Base-by-base conservation (phyloP, 2,888 invertebrate species). In the Tinea semifulvella region DNA sequence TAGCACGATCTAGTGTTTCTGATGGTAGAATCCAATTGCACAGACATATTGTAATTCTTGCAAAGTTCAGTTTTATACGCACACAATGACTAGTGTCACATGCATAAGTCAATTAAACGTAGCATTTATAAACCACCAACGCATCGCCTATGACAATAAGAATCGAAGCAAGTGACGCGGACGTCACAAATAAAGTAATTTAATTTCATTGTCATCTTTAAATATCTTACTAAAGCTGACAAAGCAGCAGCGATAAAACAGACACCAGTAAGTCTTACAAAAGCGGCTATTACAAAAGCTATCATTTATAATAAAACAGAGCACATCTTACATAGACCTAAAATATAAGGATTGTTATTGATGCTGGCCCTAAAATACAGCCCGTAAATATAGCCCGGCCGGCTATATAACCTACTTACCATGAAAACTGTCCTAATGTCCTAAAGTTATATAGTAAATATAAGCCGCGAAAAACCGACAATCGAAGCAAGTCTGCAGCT, bases 111-210 rank as follows among this genome's bases (percentile, higher is more conserved):
- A 59, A 58, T 57, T 65, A 65, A 65, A 62, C 39, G 58, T 42
- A 35, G 18, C 5, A 22, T 25, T 60, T 60, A 71, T 68, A 70
- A 74, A 72, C 68, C 65, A 53, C 61, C 57, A 55, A 65, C 60
- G 59, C 61, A 51, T 63, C 62, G 52, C 51, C 49, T 50, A 56
- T 55, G 35, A 11, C 25, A 26, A 58, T 57, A 22, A 40, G 22
- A 40, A 10, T 39, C 18, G 67, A 65, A 65, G 65, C n/a, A n/a
- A n/a, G n/a, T 63, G 56, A 60, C 57, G 54, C 14, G 18, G 63
- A 68, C 58, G 65, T 69, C 67, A 64, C 57, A 55, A 66, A 73
- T 73, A 68, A 65, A 74, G 69, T 73, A 72, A 76, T 77, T 76
- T 72, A 65, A 72, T 71, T 65, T 75, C 59, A 73, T 79, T 80